Evolutionary conservation across 92 coral and sea anemone genomes (phyloP).

Genomic region (Epizoanthus stellaris): DNA sequence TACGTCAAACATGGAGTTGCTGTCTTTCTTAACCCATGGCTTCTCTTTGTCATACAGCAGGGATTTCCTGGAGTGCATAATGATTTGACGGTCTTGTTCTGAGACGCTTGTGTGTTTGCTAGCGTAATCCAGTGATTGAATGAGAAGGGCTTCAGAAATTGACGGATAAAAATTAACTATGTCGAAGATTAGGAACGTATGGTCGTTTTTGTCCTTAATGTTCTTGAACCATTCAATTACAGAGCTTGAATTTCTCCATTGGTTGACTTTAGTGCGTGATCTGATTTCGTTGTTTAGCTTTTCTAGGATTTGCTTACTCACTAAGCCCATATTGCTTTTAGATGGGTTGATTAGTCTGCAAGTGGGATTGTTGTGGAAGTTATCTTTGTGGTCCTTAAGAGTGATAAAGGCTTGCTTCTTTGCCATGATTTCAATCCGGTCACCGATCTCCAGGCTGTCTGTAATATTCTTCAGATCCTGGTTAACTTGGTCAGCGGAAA

Average conservation of each 20-base stretch:
- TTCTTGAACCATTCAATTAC: slow-evolving; percentile 22
- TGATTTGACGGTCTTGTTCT: slow-evolving; percentile 14
- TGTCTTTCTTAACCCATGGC: too few relatives aligned
- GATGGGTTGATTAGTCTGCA: slow-evolving; percentile 3
- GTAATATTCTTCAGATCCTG: too few relatives aligned
- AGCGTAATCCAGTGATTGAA: slow-evolving; percentile 16
- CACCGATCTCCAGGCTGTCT: too few relatives aligned
- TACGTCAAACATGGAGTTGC: background rate
- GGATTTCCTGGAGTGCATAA: slow-evolving; percentile 17
- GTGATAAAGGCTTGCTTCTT: slow-evolving; percentile 40
- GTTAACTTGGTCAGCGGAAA: too few relatives aligned
- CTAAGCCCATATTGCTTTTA: slow-evolving; percentile 1
- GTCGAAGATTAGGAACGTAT: slow-evolving; percentile 18
- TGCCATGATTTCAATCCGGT: slow-evolving; percentile 8
- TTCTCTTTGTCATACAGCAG: too few relatives aligned
- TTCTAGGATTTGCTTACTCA: slow-evolving; percentile 16
- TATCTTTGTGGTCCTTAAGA: slow-evolving; percentile 41
- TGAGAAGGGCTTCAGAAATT: slow-evolving; percentile 29
- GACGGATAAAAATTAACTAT: slow-evolving; percentile 26
- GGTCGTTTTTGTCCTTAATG: slow-evolving; percentile 3
- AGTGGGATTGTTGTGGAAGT: too few relatives aligned
- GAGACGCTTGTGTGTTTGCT: slow-evolving; percentile 13
- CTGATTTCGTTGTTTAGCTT: slow-evolving; percentile 11
- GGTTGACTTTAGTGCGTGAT: slow-evolving; percentile 11
- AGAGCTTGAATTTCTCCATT: slow-evolving; percentile 31